A percentile compares a stretch with the other conserved stretches of the same genome.
Conservation (phyloP, 2,888 invertebrate genomes). For the Drosophila mimetica region DNA sequence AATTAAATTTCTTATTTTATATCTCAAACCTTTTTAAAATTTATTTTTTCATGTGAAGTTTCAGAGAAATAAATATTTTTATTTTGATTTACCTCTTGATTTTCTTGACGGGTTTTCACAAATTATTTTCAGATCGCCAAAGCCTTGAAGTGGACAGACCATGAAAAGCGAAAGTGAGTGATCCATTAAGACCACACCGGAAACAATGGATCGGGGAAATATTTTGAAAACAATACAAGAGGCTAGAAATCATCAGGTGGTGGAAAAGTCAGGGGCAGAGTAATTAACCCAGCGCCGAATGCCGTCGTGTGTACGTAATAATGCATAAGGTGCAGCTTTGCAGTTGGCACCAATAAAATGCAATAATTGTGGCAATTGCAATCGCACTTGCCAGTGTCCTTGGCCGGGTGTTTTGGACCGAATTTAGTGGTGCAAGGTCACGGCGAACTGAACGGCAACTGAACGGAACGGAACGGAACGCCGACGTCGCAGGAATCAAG, state of each 20-base stretch:
- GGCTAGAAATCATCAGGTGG: conserved; percentile 38
- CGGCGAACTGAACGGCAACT: conserved; percentile 26
- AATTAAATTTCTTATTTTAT: too few species aligned
- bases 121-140: conserved; percentile 1
- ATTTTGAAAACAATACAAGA: conserved; percentile 32
- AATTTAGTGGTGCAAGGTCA: conserved; percentile 50
- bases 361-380: conserved; percentile 62
- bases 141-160: conserved; percentile 27
- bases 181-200: conserved; percentile 32
- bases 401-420: conserved; percentile 37
- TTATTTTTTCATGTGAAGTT: not conserved
- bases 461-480: conserved; percentile 42
- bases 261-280: conserved; percentile 21
- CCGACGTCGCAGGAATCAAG: conserved; percentile 64
- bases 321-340: conserved; percentile 61
- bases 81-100: not conserved
- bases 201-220: conserved; percentile 21
- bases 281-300: conserved; percentile 52
- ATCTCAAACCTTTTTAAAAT: too few species aligned
- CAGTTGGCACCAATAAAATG: conserved; percentile 61
- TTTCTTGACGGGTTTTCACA: not conserved
- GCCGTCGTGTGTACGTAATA: conserved; percentile 52
- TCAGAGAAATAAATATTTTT: not conserved
- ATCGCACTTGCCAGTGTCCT: conserved; percentile 37
- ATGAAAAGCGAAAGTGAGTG: conserved; percentile 46